These are phyloP conservation scores for Natator depressus DNA, from an alignment of 2,113 vertebrate genomes.

Conservation along the genomic window DNA sequence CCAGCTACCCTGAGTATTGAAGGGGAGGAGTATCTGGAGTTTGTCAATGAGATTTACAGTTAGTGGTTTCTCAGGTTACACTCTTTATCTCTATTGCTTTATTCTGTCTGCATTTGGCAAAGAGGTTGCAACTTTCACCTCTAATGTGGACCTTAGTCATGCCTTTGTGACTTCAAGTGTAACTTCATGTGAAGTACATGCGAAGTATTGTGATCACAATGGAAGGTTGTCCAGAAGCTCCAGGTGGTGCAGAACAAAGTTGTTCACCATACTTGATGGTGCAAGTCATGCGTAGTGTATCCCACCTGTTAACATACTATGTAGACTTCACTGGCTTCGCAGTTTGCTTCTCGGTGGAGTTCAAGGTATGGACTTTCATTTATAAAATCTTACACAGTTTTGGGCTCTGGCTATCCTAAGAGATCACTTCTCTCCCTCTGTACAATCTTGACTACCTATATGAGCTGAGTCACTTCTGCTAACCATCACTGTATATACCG, in stretches of 20 bases:
- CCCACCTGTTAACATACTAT: background rate
- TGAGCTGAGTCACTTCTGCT: background rate
- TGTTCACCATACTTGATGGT: background rate
- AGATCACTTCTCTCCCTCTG: background rate
- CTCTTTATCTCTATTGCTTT: background rate
- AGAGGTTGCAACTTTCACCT: background rate
- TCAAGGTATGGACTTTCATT: background rate
- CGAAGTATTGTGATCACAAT: no score
- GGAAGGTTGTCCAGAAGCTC: background rate
- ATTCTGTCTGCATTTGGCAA: background rate
- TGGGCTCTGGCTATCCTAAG: background rate
- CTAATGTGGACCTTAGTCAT: background rate
- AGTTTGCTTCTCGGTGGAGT: background rate
- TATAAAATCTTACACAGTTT: background rate
- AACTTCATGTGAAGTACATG: no score
- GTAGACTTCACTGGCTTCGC: background rate
- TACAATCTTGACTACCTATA: background rate
- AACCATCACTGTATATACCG: background rate
- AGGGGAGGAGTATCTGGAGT: background rate
- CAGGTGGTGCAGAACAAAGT: background rate
- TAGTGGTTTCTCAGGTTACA: conserved; percentile 32
- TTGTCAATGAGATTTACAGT: conserved; percentile 5
- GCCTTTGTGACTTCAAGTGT: no score
- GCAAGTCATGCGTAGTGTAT: background rate
- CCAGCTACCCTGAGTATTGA: background rate